phyloP scores from a whole-genome alignment of 92 coral and sea anemone genomes.

The Epizoanthus rinbou region DNA sequence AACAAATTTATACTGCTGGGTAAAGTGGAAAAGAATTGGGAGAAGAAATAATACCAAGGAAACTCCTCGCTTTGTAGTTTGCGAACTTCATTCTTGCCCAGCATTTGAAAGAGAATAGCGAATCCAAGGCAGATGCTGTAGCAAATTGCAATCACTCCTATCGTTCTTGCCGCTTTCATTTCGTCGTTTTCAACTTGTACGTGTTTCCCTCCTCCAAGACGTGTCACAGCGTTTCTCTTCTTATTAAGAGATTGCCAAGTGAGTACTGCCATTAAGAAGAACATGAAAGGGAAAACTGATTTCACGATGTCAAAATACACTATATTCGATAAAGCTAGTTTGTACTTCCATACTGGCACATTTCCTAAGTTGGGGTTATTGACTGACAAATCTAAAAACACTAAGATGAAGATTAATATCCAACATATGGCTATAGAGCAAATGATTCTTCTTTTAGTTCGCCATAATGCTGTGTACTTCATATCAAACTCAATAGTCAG shows the following conservation, averaged over 20 bases:
- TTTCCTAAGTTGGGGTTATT: conserved; percentile 28
- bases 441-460: not conserved
- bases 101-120: conserved; percentile 12
- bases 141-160: conserved; percentile 8
- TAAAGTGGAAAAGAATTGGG: not conserved
- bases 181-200: conserved; percentile 4
- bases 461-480: conserved; percentile 24
- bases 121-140: not conserved
- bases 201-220: conserved; percentile 12
- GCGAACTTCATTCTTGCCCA: conserved; percentile 11
- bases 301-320: not conserved
- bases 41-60: not conserved
- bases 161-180: not conserved
- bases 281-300: not conserved
- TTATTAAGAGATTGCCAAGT: not conserved
- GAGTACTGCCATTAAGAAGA: not conserved
- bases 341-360: conserved; percentile 34
- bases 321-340: conserved; percentile 21
- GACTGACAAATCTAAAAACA: not conserved
- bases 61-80: not conserved
- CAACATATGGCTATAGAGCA: not conserved
- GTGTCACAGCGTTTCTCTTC: not conserved
- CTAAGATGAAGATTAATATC: not conserved
- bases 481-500: conserved; percentile 24
- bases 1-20: conserved; percentile 17